A percentile compares a stretch with the other conserved stretches of the same genome.
phyloP scores from a whole-genome alignment of 2,113 vertebrate genomes.

The Ochotona curzoniae region DNA sequence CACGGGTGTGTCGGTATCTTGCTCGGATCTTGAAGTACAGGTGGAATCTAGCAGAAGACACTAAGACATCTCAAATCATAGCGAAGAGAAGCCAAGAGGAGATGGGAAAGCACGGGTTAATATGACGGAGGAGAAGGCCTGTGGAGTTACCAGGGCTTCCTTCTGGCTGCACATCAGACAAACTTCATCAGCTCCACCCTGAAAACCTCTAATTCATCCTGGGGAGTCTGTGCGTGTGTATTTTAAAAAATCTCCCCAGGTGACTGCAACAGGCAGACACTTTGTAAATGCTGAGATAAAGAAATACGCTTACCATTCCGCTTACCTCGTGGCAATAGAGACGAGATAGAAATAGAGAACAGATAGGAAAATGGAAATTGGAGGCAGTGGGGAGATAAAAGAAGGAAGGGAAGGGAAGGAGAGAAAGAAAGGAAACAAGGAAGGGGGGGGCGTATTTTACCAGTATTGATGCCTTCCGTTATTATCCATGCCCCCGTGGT shows the following conservation, averaged over 20 bases:
- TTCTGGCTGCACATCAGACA: background rate
- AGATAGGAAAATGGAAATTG: no score
- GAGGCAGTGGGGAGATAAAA: background rate
- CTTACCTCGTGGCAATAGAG: background rate
- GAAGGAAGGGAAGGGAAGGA: background rate
- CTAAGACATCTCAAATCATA: background rate
- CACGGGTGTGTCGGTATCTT: background rate
- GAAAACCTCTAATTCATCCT: background rate
- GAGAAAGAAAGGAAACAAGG: background rate
- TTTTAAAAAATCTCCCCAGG: background rate
- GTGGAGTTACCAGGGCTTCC: background rate
- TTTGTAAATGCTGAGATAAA: background rate
- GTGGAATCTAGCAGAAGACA: background rate
- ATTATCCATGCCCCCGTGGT: constrained; percentile 97
- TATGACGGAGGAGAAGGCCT: background rate
- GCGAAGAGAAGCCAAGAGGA: background rate
- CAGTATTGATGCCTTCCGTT: constrained; percentile 95
- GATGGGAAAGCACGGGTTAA: background rate
- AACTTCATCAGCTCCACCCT: background rate
- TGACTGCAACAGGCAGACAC: background rate
- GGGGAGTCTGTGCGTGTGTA: no score
- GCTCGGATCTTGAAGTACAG: background rate
- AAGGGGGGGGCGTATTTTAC: constrained; percentile 78
- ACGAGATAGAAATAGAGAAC: no score
- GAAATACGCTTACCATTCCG: background rate